A percentile compares a stretch with the other conserved stretches of the same genome.
These are phyloP conservation scores for Adineta ricciae DNA, from an alignment of 2,888 invertebrate genomes.

Conservation along the genomic window DNA sequence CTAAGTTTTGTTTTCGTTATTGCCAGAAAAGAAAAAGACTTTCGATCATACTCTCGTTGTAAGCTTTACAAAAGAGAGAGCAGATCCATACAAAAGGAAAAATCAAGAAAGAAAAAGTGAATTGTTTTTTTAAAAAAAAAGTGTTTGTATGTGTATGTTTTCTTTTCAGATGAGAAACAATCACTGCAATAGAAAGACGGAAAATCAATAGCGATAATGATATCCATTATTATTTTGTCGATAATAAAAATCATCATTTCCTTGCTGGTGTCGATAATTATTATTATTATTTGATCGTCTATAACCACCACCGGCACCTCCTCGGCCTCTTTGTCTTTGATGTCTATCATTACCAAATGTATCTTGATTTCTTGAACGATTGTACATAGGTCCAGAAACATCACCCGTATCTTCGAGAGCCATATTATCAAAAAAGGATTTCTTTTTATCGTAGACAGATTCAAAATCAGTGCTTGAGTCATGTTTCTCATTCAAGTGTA, in stretches of 20 bases:
- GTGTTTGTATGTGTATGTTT: too few species aligned
- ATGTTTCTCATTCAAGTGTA: neutral
- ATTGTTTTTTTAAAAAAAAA: neutral
- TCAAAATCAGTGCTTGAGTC: neutral
- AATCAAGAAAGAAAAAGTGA: too few species aligned
- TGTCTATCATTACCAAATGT: neutral
- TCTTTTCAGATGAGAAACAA: too few species aligned
- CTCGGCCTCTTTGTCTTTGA: neutral
- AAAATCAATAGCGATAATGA: neutral
- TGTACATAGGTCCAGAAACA: neutral
- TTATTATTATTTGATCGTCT: neutral
- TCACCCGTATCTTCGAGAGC: neutral
- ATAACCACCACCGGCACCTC: neutral
- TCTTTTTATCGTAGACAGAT: neutral
- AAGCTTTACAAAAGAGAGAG: neutral
- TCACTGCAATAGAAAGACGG: too few species aligned
- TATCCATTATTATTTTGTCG: neutral
- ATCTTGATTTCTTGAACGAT: constrained; percentile 17
- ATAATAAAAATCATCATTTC: neutral
- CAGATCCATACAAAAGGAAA: neutral
- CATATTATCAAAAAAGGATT: constrained; percentile 7
- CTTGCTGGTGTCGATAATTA: neutral
- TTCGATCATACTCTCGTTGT: neutral
- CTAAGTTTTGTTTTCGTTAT: neutral
- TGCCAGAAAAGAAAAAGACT: neutral